These are phyloP conservation scores for Spisula subtruncata DNA, from an alignment of 2,888 invertebrate species.

Conservation along the genomic window DNA sequence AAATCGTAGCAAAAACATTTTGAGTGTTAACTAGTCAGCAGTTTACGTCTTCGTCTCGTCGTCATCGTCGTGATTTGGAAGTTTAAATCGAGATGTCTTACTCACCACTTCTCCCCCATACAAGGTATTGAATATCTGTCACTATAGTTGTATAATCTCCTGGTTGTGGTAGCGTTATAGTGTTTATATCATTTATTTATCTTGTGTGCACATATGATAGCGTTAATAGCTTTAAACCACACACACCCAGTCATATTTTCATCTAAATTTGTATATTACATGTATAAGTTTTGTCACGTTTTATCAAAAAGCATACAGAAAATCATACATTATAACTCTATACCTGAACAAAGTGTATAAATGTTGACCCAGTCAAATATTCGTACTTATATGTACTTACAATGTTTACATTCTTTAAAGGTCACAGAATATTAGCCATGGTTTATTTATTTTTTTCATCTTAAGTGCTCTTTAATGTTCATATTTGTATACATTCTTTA, in stretches of 20 bases:
- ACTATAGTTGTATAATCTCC: neutral
- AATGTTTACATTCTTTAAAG: too few species aligned
- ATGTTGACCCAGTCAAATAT: neutral
- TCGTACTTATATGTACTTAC: too few species aligned
- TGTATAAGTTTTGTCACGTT: neutral
- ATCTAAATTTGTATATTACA: neutral
- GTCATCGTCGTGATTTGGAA: slow-evolving; percentile 16
- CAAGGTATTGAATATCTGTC: slow-evolving; percentile 11
- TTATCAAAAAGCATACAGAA: neutral
- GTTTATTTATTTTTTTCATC: too few species aligned
- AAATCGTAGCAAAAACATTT: neutral
- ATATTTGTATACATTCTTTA: too few species aligned
- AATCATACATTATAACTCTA: neutral
- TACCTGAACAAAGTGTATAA: neutral
- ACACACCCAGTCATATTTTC: neutral
- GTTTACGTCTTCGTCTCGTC: too few species aligned
- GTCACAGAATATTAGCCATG: too few species aligned
- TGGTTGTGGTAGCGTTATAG: neutral
- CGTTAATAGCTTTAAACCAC: neutral
- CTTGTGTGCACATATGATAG: neutral
- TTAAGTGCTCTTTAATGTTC: too few species aligned
- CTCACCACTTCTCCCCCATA: neutral
- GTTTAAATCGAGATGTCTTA: slow-evolving; percentile 26
- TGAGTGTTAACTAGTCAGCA: slow-evolving; percentile 3
- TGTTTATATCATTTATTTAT: neutral